Evolutionary conservation across 2,888 invertebrate species (phyloP), one percentile per base, ranked within the genome.

Genomic region (Orthonevra nobilis): DNA sequence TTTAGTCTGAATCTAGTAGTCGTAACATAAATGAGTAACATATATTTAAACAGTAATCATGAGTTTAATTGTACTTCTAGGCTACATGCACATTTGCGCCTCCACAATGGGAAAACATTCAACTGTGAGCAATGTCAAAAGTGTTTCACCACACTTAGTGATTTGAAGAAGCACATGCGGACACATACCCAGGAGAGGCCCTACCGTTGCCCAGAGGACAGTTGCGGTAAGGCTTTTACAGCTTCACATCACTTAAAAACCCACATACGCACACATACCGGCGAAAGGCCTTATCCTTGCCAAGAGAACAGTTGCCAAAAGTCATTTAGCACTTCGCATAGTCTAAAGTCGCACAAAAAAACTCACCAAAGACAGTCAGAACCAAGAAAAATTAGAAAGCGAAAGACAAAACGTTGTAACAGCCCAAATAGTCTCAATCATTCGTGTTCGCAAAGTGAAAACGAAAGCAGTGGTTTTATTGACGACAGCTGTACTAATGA

Each of bases 161-260:
- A 98, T 90, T 91, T 97, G 83, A 96, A 97, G 89, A 98, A 98
- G 91, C 98, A 98, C 88, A 93, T 93, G 84, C 92, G 97, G 72
- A 97, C 96, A 17, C 97, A 97, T 86, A 97, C 97, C 10, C 95
- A 97, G 87, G 97, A 97, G 89, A 91, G 95, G 84, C 96, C 96
- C 0, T 96, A 95, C 89, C 95, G 96, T 88, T 97, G 97, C 87
- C 90, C 91, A 42, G 93, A 93, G 85, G 92, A 93, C 81, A 95
- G 95, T 3, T 97, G 97, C 87, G 96, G 95, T 34, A 97, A 97
- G 87, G 95, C 96, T 0, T 98, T 98, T 89, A 95, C 96, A 1
- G 97, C 97, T 14, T 96, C 96, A 46, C 97, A 98, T 89, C 97
- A 97, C 86, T 90, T 98, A 42, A 97, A 97, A 89, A 97, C 97